A percentile compares a stretch with the other conserved stretches of the same genome.
Evolutionary conservation across 2,113 vertebrate species (phyloP).

Genomic region (Amia ocellicauda): DNA sequence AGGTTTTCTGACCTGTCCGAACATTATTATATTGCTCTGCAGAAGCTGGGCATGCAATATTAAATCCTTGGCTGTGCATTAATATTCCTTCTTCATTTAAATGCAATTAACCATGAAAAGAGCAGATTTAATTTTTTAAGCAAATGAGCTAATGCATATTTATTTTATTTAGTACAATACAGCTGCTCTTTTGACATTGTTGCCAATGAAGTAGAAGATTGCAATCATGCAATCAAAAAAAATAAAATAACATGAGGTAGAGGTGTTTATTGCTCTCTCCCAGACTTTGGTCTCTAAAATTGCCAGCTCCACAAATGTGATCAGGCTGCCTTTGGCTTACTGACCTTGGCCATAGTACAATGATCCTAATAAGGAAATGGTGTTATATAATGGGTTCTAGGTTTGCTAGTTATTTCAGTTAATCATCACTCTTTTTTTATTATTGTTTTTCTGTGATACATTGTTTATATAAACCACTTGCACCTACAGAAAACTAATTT

Average conservation of each 20-base stretch:
- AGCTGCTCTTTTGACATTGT: background rate
- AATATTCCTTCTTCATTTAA: no score
- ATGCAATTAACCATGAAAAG: no score
- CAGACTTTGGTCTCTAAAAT: background rate
- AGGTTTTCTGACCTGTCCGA: no score
- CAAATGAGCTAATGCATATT: no score
- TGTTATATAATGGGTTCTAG: background rate
- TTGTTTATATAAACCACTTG: no score
- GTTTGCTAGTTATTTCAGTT: conserved; percentile 4
- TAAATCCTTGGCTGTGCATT: no score
- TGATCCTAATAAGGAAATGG: background rate
- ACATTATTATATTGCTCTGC: no score
- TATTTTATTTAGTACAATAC: background rate
- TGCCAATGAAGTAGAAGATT: background rate
- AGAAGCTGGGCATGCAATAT: no score
- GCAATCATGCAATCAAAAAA: background rate
- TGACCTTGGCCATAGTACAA: background rate
- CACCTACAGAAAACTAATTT: no score
- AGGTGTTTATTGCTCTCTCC: background rate
- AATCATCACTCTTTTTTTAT: background rate
- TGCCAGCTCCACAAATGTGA: background rate
- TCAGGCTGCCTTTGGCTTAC: background rate
- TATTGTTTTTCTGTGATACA: background rate
- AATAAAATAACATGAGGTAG: background rate
- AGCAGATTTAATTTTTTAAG: no score